A percentile compares a stretch with the other conserved stretches of the same genome.
Conservation (phyloP, 2,113 vertebrate genomes). For the Artemisiospiza belli region DNA sequence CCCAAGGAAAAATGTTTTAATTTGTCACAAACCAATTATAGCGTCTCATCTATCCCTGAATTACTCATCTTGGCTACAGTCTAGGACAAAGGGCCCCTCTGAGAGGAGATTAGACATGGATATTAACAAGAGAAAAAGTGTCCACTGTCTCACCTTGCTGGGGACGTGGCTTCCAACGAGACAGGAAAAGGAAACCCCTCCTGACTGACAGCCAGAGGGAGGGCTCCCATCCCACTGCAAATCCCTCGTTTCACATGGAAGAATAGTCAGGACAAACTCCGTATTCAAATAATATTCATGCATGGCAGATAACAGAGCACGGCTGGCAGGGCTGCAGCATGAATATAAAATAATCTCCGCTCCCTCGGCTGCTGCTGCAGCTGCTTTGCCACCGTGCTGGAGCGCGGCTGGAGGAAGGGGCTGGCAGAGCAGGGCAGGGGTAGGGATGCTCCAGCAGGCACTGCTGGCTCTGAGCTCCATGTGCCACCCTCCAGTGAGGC, state of each 20-base stretch:
- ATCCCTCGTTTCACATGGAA: slow-evolving; percentile 50
- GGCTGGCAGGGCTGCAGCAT: slow-evolving; percentile 45
- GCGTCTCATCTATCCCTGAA: slow-evolving; percentile 71
- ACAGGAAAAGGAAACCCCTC: slow-evolving; percentile 67
- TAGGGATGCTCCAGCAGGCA: fast-evolving
- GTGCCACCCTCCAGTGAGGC: not conserved
- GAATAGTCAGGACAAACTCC: slow-evolving; percentile 58
- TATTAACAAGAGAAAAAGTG: slow-evolving; percentile 72
- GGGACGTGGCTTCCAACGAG: slow-evolving; percentile 26
- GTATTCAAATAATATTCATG: slow-evolving; percentile 49
- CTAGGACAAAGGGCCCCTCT: slow-evolving; percentile 71
- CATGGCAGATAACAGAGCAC: slow-evolving; percentile 58
- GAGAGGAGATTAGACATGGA: slow-evolving; percentile 71
- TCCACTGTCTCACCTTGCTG: slow-evolving; percentile 71
- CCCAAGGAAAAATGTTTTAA: slow-evolving; percentile 67
- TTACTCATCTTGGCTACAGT: slow-evolving; percentile 69
- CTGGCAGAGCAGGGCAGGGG: not conserved
- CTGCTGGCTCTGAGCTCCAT: not conserved
- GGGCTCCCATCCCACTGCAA: slow-evolving; percentile 57
- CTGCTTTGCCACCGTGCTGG: fast-evolving
- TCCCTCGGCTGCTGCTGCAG: not conserved
- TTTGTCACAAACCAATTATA: slow-evolving; percentile 74
- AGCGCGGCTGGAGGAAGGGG: not conserved
- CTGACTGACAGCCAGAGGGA: slow-evolving; percentile 61
- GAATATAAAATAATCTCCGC: slow-evolving; percentile 52